Base-by-base conservation (phyloP, 2,797 vertebrate species). In the Poeciliopsis paucimaculata region DNA sequence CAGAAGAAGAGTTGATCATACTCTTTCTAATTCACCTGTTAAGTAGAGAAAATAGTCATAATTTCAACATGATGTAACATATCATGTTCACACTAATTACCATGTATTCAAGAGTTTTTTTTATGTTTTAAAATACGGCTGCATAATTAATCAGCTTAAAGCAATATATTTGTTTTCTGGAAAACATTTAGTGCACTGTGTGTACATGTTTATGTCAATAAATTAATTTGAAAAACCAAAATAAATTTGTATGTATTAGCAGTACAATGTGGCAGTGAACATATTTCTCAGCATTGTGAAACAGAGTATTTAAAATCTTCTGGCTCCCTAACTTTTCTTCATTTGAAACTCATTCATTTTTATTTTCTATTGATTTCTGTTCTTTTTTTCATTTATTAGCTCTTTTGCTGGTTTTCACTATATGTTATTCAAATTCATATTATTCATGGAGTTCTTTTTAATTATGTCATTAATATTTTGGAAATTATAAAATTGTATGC, bases 21-120 rank as follows among this genome's bases (percentile, higher is more conserved):
- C 77, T 75, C 41, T 75, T 57, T 5, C 75, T 86, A 88, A 84
- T 88, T 80, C 77, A 87, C 75, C 75, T 49, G 53, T 77, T 51
- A 9, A 74, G 41, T 75, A 72, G 57, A 80, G 72, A 76, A 84
- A 86, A 87, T 85, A 82, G 64, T 91, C 78, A 84, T 76, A 68
- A 84, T 90, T 39, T 36, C 85, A 89, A 77, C 84, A 75, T 41
- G 34, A 39, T 15, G 53, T 68, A 39, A 5, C 36, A 39, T 39
- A 39, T 39, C 36, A 39, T 39, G 36, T 39, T 88, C 34, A 75
- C 55, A 36, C 68, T 77, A 64, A 81, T 66, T 76, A 75, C 47
- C 70, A 20, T 75, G 72, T 57, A 39, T 68, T 86, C 77, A 68
- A 66, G n/a, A 47, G 46, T 72, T 20, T 9, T 7, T 66, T 39